Base-by-base conservation (phyloP, 2,888 invertebrate genomes). In the Dorcus hopei region DNA sequence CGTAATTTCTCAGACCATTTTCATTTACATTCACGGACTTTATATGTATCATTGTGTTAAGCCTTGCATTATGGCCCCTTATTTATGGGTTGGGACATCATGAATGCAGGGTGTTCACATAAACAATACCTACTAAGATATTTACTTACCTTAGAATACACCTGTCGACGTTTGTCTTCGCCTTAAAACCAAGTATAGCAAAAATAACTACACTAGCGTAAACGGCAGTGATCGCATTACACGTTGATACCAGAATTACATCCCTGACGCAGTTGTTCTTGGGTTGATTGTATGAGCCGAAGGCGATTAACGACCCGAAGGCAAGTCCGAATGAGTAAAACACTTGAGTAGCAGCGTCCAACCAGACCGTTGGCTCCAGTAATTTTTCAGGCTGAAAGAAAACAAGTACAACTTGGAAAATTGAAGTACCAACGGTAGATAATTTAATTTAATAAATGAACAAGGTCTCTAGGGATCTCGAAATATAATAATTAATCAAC, bases 271-370 rank as follows among this genome's bases (percentile, higher is more conserved):
- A 95, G 82, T 97, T 94, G 82, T 97, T 97, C 77, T 95, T 91
- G 2, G 93, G 91, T 0, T 93, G 90, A 78, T 97, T 97, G 82
- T 97, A 97, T 65, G 95, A 95, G 54, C 96, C 95, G 77, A 96
- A 97, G 1, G 96, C 95, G 70, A 97, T 95, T 58, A 97, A 82
- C 0, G 95, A 96, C 2, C 97, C 97, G 78, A 97, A 97, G 5
- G 95, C 96, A 59, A 97, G 81, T 2, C 96, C 96, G 77, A 95
- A 93, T 1, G 95, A 95, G 80, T 96, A 97, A 82, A 97, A 97
- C 2, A 97, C 96, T 81, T 97, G 97, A 0, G 96, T 96, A 1
- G 97, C 96, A 2, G 97, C 96, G 74, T 96, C 96, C 70, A 97
- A 80, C 97, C 97, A 97, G 0, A 96, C 95, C 4, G 88, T 91